These are phyloP conservation scores for Drosophila putrida DNA, from an alignment of 2,888 invertebrate species.

Conservation along the genomic window DNA sequence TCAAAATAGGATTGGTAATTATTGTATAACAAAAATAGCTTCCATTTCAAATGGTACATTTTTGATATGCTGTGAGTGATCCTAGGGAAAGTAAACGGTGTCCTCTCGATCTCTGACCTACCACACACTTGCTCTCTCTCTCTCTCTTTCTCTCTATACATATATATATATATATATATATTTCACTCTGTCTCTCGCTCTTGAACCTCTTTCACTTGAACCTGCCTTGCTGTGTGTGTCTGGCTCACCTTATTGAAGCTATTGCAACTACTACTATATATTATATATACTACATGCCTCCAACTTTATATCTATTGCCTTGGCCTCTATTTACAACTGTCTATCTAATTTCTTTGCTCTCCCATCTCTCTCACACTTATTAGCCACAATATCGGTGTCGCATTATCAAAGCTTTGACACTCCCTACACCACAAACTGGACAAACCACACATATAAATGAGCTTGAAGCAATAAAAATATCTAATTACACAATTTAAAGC, in stretches of 20 bases:
- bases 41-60: too few species aligned
- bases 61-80: neutral
- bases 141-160: constrained; percentile 21
- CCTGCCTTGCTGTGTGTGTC: constrained; percentile 57
- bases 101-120: constrained; percentile 6
- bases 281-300: neutral
- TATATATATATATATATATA: constrained; percentile 17
- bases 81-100: neutral
- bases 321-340: constrained; percentile 32
- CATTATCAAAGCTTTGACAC: constrained; percentile 85
- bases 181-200: constrained; percentile 19
- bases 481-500: constrained; percentile 17
- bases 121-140: constrained; percentile 5
- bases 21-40: too few species aligned
- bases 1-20: too few species aligned
- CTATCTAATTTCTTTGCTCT: constrained; percentile 69
- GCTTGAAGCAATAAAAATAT: constrained; percentile 20
- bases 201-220: constrained; percentile 15
- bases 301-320: constrained; percentile 12
- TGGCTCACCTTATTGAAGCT: constrained; percentile 32
- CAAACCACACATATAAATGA: constrained; percentile 73
- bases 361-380: constrained; percentile 67
- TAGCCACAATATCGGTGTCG: constrained; percentile 85
- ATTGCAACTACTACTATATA: constrained; percentile 31
- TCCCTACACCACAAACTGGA: constrained; percentile 84